Evolutionary conservation across 2,888 invertebrate genomes (phyloP), one percentile per base, ranked within the genome.

Genomic region (Epicampocera succincta): DNA sequence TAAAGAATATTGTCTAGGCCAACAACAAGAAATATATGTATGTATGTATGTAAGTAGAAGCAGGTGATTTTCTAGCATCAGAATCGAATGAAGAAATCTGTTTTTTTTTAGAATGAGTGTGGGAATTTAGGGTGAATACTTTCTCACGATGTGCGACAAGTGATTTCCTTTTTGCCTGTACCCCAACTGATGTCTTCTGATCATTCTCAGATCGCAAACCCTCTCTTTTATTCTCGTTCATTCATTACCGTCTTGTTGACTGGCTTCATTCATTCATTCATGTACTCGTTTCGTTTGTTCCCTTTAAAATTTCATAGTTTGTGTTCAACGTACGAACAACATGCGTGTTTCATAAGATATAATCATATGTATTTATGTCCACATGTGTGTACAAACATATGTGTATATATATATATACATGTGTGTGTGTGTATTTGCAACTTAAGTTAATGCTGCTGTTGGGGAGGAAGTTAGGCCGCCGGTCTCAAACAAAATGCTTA

Each of bases 121-220:
- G 90, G 90, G 90, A 90, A 90, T 90, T 88, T 87, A 86, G 87
- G 87, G 86, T 88, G 88, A 88, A 87, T 89, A 90, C 88, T 90
- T 90, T 90, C 90, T 90, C 90, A 90, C 90, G 90, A 90, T 90
- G 87, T 85, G 80, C 86, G 82, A 82, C 82, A 85, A 85, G 85
- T 83, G 85, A 80, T 84, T 84, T 83, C 79, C 85, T 80, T 80
- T 54, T 82, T 66, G 52, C 25, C 56, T 76, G 75, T 80, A 60
- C 77, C 44, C 69, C 25, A 65, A 40, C 33, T 66, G 61, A 63
- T 83, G 74, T 84, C 74, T 68, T 80, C 52, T 69, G 72, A 72
- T 76, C 66, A 54, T 79, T 79, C 72, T 76, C 42, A 65, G 71
- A 66, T 60, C 50, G 11, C 66, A 60, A 71, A 65, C 52, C 58